These are phyloP conservation scores for Saccostrea cuccullata DNA, from an alignment of 1,140 invertebrate genomes.

Conservation along the genomic window DNA sequence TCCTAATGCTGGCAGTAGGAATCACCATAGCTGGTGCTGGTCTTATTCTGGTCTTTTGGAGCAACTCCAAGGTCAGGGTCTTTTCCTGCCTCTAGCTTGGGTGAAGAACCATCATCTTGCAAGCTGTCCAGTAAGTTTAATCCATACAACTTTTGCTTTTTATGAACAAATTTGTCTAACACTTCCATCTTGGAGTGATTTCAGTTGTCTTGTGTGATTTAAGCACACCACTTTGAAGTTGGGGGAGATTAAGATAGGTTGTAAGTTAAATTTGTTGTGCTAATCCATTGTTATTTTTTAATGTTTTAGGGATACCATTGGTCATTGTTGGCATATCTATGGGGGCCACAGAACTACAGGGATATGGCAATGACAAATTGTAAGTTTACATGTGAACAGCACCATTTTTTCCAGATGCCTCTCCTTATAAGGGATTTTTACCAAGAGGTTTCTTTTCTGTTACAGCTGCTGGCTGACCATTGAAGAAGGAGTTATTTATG, in stretches of 20 bases:
- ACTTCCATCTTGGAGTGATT: too few species aligned
- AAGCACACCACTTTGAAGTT: too few species aligned
- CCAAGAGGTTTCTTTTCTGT: neutral
- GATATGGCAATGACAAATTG: conserved; percentile 58
- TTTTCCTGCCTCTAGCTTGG: conserved; percentile 57
- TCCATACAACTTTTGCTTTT: too few species aligned
- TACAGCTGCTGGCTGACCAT: conserved; percentile 60
- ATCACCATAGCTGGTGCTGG: conserved; percentile 58
- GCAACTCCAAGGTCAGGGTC: conserved; percentile 54
- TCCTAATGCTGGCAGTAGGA: conserved; percentile 64
- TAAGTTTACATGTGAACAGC: conserved; percentile 40
- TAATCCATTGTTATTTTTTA: neutral
- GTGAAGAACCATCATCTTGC: conserved; percentile 49
- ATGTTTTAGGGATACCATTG: conserved; percentile 46
- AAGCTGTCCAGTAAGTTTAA: neutral
- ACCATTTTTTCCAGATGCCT: neutral
- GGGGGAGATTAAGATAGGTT: too few species aligned
- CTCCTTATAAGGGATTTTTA: neutral
- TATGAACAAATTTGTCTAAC: too few species aligned
- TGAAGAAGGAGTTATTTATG: conserved; percentile 56
- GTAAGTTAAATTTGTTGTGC: neutral
- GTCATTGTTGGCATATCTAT: conserved; percentile 60
- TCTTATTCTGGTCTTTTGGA: conserved; percentile 60
- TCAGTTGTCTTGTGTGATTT: too few species aligned
- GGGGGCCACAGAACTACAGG: conserved; percentile 52